Conservation (phyloP, 2,888 invertebrate species). For the Micoletzkya japonica region DNA sequence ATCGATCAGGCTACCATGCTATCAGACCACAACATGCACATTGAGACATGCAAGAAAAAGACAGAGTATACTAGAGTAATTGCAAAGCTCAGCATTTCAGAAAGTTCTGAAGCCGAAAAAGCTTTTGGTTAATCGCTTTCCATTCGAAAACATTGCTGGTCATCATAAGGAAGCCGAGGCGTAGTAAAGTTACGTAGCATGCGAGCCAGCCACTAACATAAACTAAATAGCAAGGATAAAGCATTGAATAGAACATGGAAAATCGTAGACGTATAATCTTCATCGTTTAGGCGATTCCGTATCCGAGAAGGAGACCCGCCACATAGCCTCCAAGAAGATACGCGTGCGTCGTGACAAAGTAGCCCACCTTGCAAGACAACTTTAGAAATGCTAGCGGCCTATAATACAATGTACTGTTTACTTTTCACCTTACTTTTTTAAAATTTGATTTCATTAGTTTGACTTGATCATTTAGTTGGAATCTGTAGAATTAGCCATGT, state of each 20-base stretch:
- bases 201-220: too few species aligned
- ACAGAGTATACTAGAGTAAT: too few species aligned
- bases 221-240: too few species aligned
- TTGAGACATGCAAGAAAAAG: too few species aligned
- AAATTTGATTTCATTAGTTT: neutral
- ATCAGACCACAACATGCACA: too few species aligned
- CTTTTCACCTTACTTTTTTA: neutral
- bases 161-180: too few species aligned
- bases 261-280: too few species aligned
- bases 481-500: neutral
- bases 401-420: neutral
- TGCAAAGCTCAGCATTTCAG: too few species aligned
- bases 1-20: too few species aligned
- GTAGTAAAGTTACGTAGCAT: too few species aligned
- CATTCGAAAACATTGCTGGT: neutral
- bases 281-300: slow-evolving; percentile 45
- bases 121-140: neutral
- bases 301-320: slow-evolving; percentile 49
- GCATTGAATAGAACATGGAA: too few species aligned
- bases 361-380: slow-evolving; percentile 32
- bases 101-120: too few species aligned
- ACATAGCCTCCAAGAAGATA: slow-evolving; percentile 46
- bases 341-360: slow-evolving; percentile 41
- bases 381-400: neutral
- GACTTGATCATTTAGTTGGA: neutral